Evolutionary conservation across 2,888 invertebrate species (phyloP), one percentile per base, ranked within the genome.

Genomic region (Pyralis farinalis): DNA sequence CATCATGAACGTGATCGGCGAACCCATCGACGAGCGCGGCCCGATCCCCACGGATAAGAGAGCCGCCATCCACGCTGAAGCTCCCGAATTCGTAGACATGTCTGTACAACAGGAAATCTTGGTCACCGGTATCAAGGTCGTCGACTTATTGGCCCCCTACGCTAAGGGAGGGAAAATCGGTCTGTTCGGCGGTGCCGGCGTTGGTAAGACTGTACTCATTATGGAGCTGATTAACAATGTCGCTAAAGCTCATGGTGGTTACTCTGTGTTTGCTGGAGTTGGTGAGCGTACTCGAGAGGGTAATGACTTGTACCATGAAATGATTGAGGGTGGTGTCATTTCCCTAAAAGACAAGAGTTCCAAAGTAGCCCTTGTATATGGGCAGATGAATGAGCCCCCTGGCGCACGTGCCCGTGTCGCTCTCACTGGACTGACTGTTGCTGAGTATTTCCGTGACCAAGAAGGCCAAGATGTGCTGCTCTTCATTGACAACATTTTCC

Each of bases 211-310:
- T 58, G 98, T 98, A 82, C 91, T 98, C 54, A 98, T 98, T 77
- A 98, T 98, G 97, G 98, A 98, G 82, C 91, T 98, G 61, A 98
- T 98, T 68, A 98, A 98, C 91, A 98, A 98, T 71, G 96, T 98
- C 36, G 98, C 98, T 63, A 97, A 97, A 78, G 96, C 97, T 57
- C 98, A 98, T 77, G 97, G 97, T 88, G 98, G 98, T 84, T 98
- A 97, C 90, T 98, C 98, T 0, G 98, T 98, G 51, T 98, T 98
- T 73, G 97, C 97, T 45, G 98, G 98, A 48, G 98, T 98, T 10
- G 98, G 98, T 10, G 98, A 98, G 81, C 92, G 98, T 58, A 98
- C 98, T 8, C 96, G 98, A 64, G 98, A 98, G 82, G 98, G 97
- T 42, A 98, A 98, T 75, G 98, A 98, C 90, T 91, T 98, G 59